These are phyloP conservation scores for Trichonephila clavipes DNA, from an alignment of 1,140 invertebrate genomes.

Conservation along the genomic window DNA sequence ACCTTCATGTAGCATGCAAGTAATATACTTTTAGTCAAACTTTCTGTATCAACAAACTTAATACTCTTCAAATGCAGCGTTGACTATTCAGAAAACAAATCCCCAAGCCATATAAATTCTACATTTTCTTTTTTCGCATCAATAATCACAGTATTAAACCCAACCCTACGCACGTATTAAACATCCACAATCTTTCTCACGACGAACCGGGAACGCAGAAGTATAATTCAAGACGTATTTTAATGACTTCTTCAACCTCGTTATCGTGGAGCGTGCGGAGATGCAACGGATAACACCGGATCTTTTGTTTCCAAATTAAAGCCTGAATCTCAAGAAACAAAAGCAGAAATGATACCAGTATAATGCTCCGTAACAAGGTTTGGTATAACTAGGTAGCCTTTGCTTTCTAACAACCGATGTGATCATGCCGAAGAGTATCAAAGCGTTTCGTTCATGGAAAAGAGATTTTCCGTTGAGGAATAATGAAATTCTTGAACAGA, in stretches of 20 bases:
- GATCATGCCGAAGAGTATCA: not conserved
- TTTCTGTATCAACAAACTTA: too few relatives aligned
- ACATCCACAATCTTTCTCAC: constrained; percentile 10
- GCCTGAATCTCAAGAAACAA: not conserved
- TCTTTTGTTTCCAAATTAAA: constrained; percentile 66
- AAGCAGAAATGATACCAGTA: constrained; percentile 45
- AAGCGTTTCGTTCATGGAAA: not conserved
- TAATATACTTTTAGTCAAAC: too few relatives aligned
- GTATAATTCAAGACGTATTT: constrained; percentile 25
- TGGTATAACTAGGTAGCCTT: not conserved
- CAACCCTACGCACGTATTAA: not conserved
- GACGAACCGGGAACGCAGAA: not conserved
- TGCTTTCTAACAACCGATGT: not conserved
- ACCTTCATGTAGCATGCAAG: too few relatives aligned
- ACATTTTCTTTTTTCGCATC: not conserved
- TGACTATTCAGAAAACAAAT: too few relatives aligned
- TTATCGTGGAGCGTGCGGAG: constrained; percentile 28
- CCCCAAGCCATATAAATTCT: not conserved
- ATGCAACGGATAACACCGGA: constrained; percentile 19
- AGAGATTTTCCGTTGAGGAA: not conserved
- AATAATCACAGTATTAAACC: not conserved
- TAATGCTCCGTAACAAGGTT: not conserved
- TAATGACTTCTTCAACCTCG: constrained; percentile 36
- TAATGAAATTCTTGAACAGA: too few relatives aligned
- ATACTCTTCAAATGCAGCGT: too few relatives aligned